Conservation (phyloP, 1,140 invertebrate species). For the Leptonema lineaticorne region DNA sequence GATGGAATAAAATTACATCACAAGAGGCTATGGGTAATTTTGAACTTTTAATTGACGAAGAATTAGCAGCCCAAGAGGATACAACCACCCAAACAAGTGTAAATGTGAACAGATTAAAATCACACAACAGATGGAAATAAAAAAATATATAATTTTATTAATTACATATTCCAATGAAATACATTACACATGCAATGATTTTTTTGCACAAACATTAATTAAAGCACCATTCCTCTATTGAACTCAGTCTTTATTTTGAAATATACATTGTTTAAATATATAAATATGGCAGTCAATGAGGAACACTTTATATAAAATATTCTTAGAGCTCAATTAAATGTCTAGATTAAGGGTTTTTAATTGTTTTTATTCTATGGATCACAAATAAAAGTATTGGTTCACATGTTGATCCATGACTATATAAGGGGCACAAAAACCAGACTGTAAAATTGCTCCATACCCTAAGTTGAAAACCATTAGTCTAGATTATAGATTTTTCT, state of each 20-base stretch:
- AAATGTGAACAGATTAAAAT: slow-evolving; percentile 30
- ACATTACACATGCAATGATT: not conserved
- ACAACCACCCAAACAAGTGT: slow-evolving; percentile 33
- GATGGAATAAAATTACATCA: slow-evolving; percentile 86
- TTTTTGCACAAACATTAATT: not conserved
- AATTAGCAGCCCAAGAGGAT: slow-evolving; percentile 64
- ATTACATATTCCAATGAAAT: not conserved
- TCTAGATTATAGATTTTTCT: too few species aligned
- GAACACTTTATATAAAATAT: not conserved
- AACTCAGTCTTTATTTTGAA: slow-evolving; percentile 15
- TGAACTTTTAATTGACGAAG: slow-evolving; percentile 86
- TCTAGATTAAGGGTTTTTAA: too few species aligned
- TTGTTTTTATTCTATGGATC: not conserved
- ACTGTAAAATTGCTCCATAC: too few species aligned
- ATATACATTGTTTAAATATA: slow-evolving; percentile 12
- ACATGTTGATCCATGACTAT: too few species aligned
- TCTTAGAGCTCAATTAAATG: not conserved
- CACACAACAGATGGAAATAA: slow-evolving; percentile 41
- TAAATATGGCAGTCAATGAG: slow-evolving; percentile 18
- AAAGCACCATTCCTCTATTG: slow-evolving; percentile 18
- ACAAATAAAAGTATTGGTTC: too few species aligned
- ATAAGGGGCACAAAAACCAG: too few species aligned
- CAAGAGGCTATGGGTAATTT: slow-evolving; percentile 84
- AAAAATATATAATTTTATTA: not conserved
- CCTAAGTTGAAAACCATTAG: too few species aligned